Base-by-base conservation (phyloP, 2,888 invertebrate species). In the Teleiodes luculella region DNA sequence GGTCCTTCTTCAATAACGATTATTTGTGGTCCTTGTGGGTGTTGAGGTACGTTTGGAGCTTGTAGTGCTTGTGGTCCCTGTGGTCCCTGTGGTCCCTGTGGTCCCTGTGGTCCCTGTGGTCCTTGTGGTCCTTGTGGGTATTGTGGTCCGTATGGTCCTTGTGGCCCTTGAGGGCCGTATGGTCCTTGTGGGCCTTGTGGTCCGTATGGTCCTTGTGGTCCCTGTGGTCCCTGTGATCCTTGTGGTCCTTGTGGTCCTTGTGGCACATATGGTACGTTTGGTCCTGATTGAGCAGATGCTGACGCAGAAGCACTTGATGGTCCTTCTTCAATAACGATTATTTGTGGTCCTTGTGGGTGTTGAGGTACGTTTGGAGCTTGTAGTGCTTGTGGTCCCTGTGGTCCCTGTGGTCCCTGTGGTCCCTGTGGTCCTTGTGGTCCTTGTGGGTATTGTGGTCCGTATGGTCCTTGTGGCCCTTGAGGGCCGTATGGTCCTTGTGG, bases 371-470 rank as follows among this genome's bases (percentile, higher is more conserved):
- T n/a, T n/a, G n/a, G n/a, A n/a, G n/a, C n/a, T n/a, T n/a, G n/a
- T n/a, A n/a, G n/a, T n/a, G n/a, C 47, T 11, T 41, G 5, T 43
- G 43, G 43, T 43, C 43, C 43, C 11, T 43, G 18, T 43, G 24
- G 43, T 43, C 43, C 24, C 24, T 16, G 43, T 35, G n/a, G n/a
- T n/a, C n/a, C 35, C 35, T 35, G 1, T 45, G 31, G 20, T 37
- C 57, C 65, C 50, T n/a, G n/a, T 31, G 64, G 58, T 20, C 47
- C 47, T 31, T 30, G 33, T 47, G 13, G 47, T 33, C 47, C 47
- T 0, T 47, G 3, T n/a, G n/a, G n/a, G n/a, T n/a, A n/a, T n/a
- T n/a, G n/a, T n/a, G n/a, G n/a, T n/a, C n/a, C n/a, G n/a, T n/a
- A n/a, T n/a, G n/a, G n/a, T n/a, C n/a, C n/a, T n/a, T n/a, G n/a